These are phyloP conservation scores for Anableps anableps DNA, from an alignment of 2,797 vertebrate species.

Conservation along the genomic window DNA sequence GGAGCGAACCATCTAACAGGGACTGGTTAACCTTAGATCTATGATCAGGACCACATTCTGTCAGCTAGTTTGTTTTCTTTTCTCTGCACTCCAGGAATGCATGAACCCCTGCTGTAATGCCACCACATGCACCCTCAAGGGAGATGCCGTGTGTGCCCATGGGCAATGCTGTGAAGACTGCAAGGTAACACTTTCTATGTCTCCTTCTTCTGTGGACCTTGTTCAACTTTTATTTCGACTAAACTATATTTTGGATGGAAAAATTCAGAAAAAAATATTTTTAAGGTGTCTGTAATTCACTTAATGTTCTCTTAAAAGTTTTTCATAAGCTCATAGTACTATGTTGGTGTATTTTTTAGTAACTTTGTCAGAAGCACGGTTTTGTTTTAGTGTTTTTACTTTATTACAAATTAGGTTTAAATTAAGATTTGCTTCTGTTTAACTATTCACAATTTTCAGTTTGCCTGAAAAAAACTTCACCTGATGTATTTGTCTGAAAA, in stretches of 20 bases:
- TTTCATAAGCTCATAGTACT: constrained; percentile 23
- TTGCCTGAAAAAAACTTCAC: constrained; percentile 13
- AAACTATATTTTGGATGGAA: not conserved
- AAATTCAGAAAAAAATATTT: constrained; percentile 38
- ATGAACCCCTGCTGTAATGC: constrained; percentile 94
- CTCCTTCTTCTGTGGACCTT: not conserved
- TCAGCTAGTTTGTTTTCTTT: constrained; percentile 34
- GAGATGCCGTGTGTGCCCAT: constrained; percentile 91
- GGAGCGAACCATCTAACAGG: constrained; percentile 46
- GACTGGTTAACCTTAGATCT: constrained; percentile 22
- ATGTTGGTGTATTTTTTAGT: not conserved
- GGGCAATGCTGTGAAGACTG: constrained; percentile 95
- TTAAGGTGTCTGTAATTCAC: constrained; percentile 21
- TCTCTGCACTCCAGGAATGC: constrained; percentile 84
- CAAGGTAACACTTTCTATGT: constrained; percentile 78
- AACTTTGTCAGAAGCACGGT: constrained; percentile 19
- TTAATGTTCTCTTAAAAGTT: constrained; percentile 26
- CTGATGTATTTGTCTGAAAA: too few relatives aligned
- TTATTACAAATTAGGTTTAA: constrained; percentile 17
- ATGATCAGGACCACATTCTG: constrained; percentile 47
- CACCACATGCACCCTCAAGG: constrained; percentile 89
- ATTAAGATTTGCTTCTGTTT: constrained; percentile 12
- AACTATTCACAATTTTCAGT: constrained; percentile 31
- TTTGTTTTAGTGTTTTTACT: constrained; percentile 17
- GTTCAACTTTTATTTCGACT: not conserved